Conservation (phyloP, 2,888 invertebrate species). For the Diploptera punctata region DNA sequence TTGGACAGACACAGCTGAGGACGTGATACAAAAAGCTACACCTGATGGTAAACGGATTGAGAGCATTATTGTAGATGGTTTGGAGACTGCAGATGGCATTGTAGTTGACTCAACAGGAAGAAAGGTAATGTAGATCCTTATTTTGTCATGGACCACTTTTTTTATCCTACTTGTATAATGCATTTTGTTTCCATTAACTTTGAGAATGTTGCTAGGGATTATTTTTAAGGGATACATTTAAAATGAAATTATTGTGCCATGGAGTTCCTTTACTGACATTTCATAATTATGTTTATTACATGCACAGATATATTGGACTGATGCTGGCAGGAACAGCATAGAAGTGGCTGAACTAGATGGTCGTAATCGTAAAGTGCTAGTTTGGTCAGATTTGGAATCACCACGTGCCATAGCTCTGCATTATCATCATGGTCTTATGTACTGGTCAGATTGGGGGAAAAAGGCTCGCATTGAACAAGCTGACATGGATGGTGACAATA, state of each 20-base stretch:
- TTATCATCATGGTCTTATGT: constrained; percentile 80
- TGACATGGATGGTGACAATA: constrained; percentile 84
- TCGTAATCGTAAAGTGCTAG: constrained; percentile 73
- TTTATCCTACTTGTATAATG: no score
- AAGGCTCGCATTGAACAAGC: constrained; percentile 82
- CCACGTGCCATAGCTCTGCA: constrained; percentile 85
- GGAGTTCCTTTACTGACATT: no score
- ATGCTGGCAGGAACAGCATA: constrained; percentile 80
- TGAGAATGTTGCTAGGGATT: no score
- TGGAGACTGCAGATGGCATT: no score
- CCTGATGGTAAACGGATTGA: constrained; percentile 68
- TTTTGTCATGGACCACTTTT: no score
- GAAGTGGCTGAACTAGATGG: constrained; percentile 86
- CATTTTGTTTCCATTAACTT: no score
- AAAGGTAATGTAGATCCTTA: no score
- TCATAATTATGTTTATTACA: no score
- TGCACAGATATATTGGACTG: constrained; percentile 91
- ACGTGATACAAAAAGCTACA: constrained; percentile 72
- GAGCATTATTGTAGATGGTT: constrained; percentile 75
- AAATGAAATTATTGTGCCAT: no score
- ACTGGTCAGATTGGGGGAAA: constrained; percentile 91
- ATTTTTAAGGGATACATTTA: no score
- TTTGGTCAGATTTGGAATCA: constrained; percentile 78
- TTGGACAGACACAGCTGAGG: constrained; percentile 85
- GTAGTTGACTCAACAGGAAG: constrained; percentile 80